Conservation (phyloP, 2,888 invertebrate species). For the Heliconius charithonia region DNA sequence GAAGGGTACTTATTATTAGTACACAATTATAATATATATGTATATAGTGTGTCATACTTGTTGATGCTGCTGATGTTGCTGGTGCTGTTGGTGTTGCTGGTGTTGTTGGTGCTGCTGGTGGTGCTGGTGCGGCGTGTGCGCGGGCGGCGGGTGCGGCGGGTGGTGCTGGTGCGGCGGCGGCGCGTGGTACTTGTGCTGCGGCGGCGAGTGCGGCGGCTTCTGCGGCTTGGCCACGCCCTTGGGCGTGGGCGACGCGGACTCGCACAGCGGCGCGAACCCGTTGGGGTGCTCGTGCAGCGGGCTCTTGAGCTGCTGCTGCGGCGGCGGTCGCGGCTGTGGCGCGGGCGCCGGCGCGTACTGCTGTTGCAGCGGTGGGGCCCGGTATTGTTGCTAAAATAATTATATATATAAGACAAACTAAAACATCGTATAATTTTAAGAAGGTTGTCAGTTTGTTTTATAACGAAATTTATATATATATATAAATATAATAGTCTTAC, state of each 20-base stretch:
- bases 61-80: slow-evolving; percentile 56
- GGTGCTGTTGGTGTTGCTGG: slow-evolving; percentile 57
- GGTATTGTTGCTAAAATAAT: slow-evolving; percentile 67
- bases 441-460: not conserved
- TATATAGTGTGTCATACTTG: slow-evolving; percentile 49
- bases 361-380: slow-evolving; percentile 77
- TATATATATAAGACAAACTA: not conserved
- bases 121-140: slow-evolving; percentile 65
- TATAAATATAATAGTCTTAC: slow-evolving; percentile 2
- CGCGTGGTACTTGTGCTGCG: slow-evolving; percentile 80
- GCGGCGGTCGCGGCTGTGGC: slow-evolving; percentile 65
- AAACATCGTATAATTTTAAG: not conserved
- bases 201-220: slow-evolving; percentile 78
- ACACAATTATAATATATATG: not conserved
- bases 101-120: slow-evolving; percentile 53
- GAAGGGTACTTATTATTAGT: too few relatives aligned
- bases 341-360: slow-evolving; percentile 76
- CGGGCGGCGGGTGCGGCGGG: slow-evolving; percentile 67
- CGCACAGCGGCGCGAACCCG: slow-evolving; percentile 84
- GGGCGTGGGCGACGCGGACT: slow-evolving; percentile 83
- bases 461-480: not conserved
- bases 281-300: slow-evolving; percentile 82
- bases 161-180: slow-evolving; percentile 66
- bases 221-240: slow-evolving; percentile 69
- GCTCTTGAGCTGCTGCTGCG: slow-evolving; percentile 82